A percentile compares a stretch with the other conserved stretches of the same genome.
phyloP scores from a whole-genome alignment of 2,888 invertebrate genomes.

The Caenorhabditis macrosperma region DNA sequence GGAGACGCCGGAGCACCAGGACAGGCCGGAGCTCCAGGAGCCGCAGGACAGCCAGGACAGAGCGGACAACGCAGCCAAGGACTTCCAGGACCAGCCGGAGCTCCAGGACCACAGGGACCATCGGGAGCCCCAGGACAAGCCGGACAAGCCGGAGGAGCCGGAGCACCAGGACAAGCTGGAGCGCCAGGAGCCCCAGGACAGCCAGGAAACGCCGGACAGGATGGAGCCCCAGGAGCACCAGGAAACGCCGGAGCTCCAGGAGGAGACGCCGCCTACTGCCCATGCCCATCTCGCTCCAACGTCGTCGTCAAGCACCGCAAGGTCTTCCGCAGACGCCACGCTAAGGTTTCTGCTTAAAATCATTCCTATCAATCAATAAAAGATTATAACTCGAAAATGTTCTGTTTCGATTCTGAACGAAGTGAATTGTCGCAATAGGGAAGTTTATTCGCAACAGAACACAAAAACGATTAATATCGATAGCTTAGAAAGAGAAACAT shows the following conservation, averaged over 20 bases:
- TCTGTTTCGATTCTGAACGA: too few species aligned
- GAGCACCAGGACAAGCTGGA: slow-evolving; percentile 57
- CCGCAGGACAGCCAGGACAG: slow-evolving; percentile 58
- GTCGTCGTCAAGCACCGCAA: slow-evolving; percentile 54
- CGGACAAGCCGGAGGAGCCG: slow-evolving; percentile 58
- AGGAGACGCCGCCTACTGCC: slow-evolving; percentile 61
- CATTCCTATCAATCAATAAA: slow-evolving; percentile 5
- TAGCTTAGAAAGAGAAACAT: too few species aligned
- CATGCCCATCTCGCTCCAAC: slow-evolving; percentile 58
- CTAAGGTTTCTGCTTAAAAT: slow-evolving; percentile 47
- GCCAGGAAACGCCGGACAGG: slow-evolving; percentile 56
- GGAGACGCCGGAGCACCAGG: slow-evolving; percentile 68
- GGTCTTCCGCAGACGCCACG: slow-evolving; percentile 55
- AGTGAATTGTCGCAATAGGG: too few species aligned
- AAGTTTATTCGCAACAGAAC: too few species aligned
- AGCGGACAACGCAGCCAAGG: slow-evolving; percentile 56
- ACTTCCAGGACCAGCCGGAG: slow-evolving; percentile 60
- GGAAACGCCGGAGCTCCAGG: slow-evolving; percentile 62
- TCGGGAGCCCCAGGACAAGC: slow-evolving; percentile 63
- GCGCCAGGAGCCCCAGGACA: slow-evolving; percentile 56
- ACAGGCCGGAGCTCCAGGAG: slow-evolving; percentile 57
- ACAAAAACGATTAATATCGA: too few species aligned
- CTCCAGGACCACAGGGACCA: slow-evolving; percentile 64
- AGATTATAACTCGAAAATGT: slow-evolving; percentile 4
- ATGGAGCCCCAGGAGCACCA: slow-evolving; percentile 54